Conservation (phyloP, 2,113 vertebrate genomes). For the Psilopogon haemacephalus region DNA sequence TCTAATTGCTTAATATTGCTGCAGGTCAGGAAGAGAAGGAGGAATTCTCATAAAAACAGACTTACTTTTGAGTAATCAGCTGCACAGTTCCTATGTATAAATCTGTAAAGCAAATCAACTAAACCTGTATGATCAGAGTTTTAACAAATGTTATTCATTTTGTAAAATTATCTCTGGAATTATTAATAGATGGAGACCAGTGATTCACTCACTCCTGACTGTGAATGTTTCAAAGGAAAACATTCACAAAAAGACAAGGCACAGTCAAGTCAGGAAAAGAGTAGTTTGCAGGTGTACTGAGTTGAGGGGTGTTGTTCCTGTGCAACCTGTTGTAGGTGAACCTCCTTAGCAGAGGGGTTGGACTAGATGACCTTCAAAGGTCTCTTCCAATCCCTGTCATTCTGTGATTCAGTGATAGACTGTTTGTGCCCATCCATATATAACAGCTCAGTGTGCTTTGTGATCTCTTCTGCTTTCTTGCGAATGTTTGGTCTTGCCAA, state of each 20-base stretch:
- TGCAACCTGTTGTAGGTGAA: too few species aligned
- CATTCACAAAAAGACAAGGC: not conserved
- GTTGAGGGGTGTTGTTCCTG: too few species aligned
- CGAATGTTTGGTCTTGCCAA: not conserved
- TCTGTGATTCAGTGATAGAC: too few species aligned
- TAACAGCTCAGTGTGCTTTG: not conserved
- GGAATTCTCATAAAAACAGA: not conserved
- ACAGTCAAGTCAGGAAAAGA: not conserved
- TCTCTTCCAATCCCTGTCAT: too few species aligned
- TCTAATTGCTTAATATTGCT: conserved; percentile 3
- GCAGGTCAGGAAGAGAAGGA: not conserved
- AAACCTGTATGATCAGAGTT: not conserved
- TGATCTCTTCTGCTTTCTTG: not conserved
- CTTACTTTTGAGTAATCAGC: not conserved
- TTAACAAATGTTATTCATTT: not conserved
- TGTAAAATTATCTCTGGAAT: not conserved
- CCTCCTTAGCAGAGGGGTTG: too few species aligned
- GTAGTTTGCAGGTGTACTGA: not conserved
- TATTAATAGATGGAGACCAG: not conserved
- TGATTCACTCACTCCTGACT: not conserved
- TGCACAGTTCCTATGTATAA: not conserved
- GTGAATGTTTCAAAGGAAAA: not conserved
- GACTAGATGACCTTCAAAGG: too few species aligned
- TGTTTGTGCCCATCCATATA: not conserved
- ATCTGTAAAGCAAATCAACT: not conserved